Percentiles rank a stretch among this genome's conserved stretches.
Conservation (phyloP, 2,113 vertebrate species). For the Onychostruthus taczanowskii region DNA sequence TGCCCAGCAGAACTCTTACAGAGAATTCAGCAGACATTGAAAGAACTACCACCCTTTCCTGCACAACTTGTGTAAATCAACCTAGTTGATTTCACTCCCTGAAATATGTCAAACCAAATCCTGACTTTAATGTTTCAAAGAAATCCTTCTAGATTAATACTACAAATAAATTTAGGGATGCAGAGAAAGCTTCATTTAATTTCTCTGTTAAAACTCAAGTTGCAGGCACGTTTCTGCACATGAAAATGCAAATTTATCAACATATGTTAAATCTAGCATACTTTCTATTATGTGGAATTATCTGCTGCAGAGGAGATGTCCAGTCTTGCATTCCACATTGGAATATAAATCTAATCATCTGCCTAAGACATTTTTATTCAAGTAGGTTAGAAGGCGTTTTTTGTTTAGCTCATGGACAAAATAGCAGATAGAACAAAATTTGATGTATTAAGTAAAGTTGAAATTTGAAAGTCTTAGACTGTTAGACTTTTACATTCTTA, state of each 20-base stretch:
- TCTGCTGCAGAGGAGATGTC: background rate
- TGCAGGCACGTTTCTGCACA: background rate
- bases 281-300: background rate
- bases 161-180: background rate
- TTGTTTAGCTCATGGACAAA: background rate
- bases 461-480: background rate
- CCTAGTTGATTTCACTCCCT: background rate
- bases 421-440: background rate
- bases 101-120: background rate
- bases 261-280: background rate
- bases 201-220: background rate
- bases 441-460: background rate
- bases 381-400: background rate
- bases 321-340: background rate
- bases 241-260: background rate
- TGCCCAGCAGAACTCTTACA: background rate
- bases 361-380: background rate
- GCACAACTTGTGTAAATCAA: background rate
- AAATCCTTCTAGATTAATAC: background rate
- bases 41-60: background rate
- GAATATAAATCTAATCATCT: background rate
- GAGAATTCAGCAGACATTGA: background rate
- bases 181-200: background rate
- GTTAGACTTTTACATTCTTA: background rate
- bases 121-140: background rate